Base-by-base conservation (phyloP, 2,888 invertebrate genomes). In the Diaprepes abbreviatus region DNA sequence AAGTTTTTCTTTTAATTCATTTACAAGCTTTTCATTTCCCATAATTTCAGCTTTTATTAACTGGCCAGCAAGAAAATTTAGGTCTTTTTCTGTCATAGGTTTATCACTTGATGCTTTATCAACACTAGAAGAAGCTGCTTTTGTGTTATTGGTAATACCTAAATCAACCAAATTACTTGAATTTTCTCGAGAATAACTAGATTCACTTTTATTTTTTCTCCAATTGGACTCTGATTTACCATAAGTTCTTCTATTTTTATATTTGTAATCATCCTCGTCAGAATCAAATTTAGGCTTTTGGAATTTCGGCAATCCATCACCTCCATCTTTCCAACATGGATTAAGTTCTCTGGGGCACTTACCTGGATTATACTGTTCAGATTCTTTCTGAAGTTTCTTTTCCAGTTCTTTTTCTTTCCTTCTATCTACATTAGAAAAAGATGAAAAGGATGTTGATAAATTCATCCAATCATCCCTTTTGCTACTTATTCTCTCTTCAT, bases 31-130 rank as follows among this genome's bases (percentile, higher is more conserved):
- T 80, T 82, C 85, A 81, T 97, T 91, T 14, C 96, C 97, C 88
- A 96, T 89, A 76, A 99, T 90, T 88, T 98, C 97, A 10, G 98
- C 97, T 86, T 96, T 96, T 0, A 98, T 86, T 72, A 97, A 89
- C 85, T 93, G 95, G 1, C 97, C 96, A 38, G 92, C 95, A 40
- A 99, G 83, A 76, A 92, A 91, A 85, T 98, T 99, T 88, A 96
- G 90, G 83, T 98, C 93, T 75, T 91, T 90, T 83, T 94, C 92
- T 45, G 91, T 55, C n/a, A 60, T 36, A 36, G 55, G 31, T 40
- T 54, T 54, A 43, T 64, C 40, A 21, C 12, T 24, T 19, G 21
- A 2, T 6, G 14, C 2, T 3, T 31, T 24, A 12, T 59, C 33
- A 7, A 1, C 4, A 45, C 16, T 60, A 4, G 19, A 21, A 24